phyloP scores from a whole-genome alignment of 1,140 invertebrate species.

The Ruditapes philippinarum region DNA sequence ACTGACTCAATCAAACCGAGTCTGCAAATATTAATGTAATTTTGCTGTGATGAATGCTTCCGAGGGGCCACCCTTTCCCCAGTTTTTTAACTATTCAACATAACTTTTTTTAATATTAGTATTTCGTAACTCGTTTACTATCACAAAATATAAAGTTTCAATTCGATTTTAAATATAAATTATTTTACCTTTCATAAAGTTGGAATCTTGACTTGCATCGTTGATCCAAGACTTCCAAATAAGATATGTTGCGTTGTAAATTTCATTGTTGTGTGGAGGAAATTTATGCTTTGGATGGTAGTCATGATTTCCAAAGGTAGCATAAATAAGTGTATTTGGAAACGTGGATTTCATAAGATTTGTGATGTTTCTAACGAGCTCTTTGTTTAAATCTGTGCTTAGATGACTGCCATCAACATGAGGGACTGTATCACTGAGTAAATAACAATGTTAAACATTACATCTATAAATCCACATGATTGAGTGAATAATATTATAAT shows the following conservation, averaged over 20 bases:
- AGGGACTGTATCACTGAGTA: slow-evolving; percentile 72
- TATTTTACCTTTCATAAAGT: slow-evolving; percentile 71
- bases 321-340: slow-evolving; percentile 61
- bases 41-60: too few species aligned
- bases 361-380: slow-evolving; percentile 72
- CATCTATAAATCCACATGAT: too few species aligned
- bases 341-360: slow-evolving; percentile 64
- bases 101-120: too few species aligned
- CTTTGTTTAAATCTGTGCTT: slow-evolving; percentile 64
- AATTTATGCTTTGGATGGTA: slow-evolving; percentile 70
- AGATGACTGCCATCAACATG: slow-evolving; percentile 68
- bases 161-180: too few species aligned
- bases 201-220: slow-evolving; percentile 53
- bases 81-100: too few species aligned
- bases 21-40: too few species aligned
- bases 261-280: slow-evolving; percentile 34
- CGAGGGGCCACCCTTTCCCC: too few species aligned
- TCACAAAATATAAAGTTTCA: too few species aligned
- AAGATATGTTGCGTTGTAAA: slow-evolving; percentile 68
- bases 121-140: too few species aligned
- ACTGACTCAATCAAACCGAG: too few species aligned
- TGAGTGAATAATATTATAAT: too few species aligned
- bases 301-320: slow-evolving; percentile 78
- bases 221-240: slow-evolving; percentile 73
- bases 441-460: too few species aligned